Base-by-base conservation (phyloP, 2,113 vertebrate species). In the Ophiodon elongatus region DNA sequence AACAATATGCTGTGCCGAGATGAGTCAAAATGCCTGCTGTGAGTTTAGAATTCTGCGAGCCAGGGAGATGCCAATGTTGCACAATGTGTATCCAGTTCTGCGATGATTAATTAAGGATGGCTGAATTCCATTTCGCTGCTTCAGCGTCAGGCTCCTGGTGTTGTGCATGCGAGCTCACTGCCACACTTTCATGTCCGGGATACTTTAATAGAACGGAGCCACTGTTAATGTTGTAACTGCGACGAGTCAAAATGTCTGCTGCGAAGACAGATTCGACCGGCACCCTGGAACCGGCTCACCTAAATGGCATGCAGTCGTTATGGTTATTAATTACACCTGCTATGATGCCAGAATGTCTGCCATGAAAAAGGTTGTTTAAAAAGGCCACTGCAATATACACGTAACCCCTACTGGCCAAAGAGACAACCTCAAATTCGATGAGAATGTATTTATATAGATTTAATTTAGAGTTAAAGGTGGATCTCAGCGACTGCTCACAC, bases 91-190 rank as follows among this genome's bases (percentile, higher is more conserved):
- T 4, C 23, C 29, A 54, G 19, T 52, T 21, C 29, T 52, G 29
- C 23, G 29, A 17, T 17, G 39, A n/a, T 60, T 60, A 19, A 76
- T 76, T 54, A 62, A 27, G 50, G 52, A 60, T 4, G 33, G 21
- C 60, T 52, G 31, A 25, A 35, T 76, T 64, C 21, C 23, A 76
- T 33, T 47, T n/a, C 5, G 29, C 52, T 33, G 21, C 52, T 69
- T 43, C 11, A 23, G 56, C 7, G 56, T 77, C 13, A 17, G 43
- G 45, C 29, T 52, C 33, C n/a, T 66, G 33, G 10, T 66, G 29
- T 66, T 23, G 35, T 66, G 74, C 50, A 54, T 41, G 47, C 74
- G 29, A 25, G 47, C 73, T 52, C 62, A 37, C 33, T 35, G 8
- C 14, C 57, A 47, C 37, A 19, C 64, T 8, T 23, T 50, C 65